Percentiles rank a stretch among this genome's conserved stretches.
These are phyloP conservation scores for Gandaritis pyraliata DNA, from an alignment of 2,888 invertebrate species.

Conservation along the genomic window DNA sequence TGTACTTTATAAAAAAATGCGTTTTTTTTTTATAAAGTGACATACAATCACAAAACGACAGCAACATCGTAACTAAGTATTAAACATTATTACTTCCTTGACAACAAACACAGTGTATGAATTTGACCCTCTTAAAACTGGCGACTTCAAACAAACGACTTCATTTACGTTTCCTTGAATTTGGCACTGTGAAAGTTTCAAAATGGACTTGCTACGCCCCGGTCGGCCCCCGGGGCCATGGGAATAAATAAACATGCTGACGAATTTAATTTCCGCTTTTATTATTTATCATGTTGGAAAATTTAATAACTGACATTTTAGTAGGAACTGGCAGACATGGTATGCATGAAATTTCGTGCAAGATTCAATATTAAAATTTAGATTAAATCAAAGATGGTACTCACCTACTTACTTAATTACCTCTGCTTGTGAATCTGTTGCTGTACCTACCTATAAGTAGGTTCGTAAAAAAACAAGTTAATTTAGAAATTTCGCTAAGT, in stretches of 20 bases:
- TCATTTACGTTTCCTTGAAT: constrained; percentile 10
- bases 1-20: too few species aligned
- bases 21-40: too few species aligned
- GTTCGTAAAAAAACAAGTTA: too few species aligned
- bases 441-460: not conserved
- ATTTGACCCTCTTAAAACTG: not conserved
- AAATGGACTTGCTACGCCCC: constrained; percentile 22
- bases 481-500: too few species aligned
- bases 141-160: constrained; percentile 6
- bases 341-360: constrained; percentile 21
- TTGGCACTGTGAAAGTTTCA: constrained; percentile 23
- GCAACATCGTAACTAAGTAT: too few species aligned
- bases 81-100: not conserved
- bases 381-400: not conserved
- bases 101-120: not conserved
- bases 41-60: too few species aligned
- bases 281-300: constrained; percentile 31
- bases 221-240: constrained; percentile 15
- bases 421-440: not conserved
- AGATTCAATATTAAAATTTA: constrained; percentile 10
- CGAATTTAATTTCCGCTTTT: constrained; percentile 33
- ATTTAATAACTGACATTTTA: constrained; percentile 30
- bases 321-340: constrained; percentile 8
- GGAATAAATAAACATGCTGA: constrained; percentile 31
- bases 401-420: not conserved